These are phyloP conservation scores for Steatocranus sp. DNA, from an alignment of 2,797 vertebrate species.

Conservation along the genomic window DNA sequence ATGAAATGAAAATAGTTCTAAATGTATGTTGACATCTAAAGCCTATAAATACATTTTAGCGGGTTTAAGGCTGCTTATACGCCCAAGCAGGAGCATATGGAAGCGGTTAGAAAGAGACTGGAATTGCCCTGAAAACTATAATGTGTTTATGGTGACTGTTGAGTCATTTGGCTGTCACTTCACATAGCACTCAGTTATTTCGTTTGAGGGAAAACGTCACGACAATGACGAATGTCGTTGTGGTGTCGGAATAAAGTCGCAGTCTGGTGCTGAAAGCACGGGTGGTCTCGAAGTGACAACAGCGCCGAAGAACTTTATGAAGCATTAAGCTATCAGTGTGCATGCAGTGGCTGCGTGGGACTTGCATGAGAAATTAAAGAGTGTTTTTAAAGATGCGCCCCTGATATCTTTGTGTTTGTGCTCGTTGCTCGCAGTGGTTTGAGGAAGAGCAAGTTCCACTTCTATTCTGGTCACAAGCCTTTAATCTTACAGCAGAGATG, in stretches of 20 bases:
- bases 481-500: conserved; percentile 15
- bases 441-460: not conserved
- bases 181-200: conserved; percentile 41
- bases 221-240: conserved; percentile 45
- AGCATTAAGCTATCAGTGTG: not conserved
- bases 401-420: conserved; percentile 1
- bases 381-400: not conserved
- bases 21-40: not conserved
- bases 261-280: conserved; percentile 19
- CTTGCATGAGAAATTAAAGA: conserved; percentile 24
- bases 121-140: conserved; percentile 34
- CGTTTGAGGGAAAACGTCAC: conserved; percentile 21
- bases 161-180: conserved; percentile 64
- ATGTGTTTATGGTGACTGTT: conserved; percentile 50
- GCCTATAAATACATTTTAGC: conserved; percentile 6
- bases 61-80: not conserved
- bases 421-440: conserved; percentile 3
- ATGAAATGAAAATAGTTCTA: not conserved
- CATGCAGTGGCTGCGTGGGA: not conserved
- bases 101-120: conserved; percentile 39
- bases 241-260: conserved; percentile 35
- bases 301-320: conserved; percentile 16
- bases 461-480: conserved; percentile 34
- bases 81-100: conserved; percentile 39
- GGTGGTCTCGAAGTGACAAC: conserved; percentile 67